Evolutionary conservation across 2,888 invertebrate species (phyloP).

Genomic region (Helicoverpa assulta): DNA sequence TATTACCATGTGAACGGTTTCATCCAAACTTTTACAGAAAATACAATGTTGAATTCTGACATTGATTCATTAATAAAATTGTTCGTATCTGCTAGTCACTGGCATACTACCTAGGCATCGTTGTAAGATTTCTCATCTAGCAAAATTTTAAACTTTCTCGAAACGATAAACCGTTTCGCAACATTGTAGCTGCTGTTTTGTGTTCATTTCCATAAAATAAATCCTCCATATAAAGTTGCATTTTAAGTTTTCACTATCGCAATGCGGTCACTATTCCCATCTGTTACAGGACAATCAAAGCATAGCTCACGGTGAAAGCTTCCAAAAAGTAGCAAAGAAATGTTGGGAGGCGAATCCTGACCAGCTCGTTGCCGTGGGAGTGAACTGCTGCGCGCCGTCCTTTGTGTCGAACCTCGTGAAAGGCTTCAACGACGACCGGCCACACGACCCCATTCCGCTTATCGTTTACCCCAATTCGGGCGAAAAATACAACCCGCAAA

Average conservation of each 20-base stretch:
- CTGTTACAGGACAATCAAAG: slow-evolving; percentile 84
- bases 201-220: slow-evolving; percentile 20
- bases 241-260: slow-evolving; percentile 16
- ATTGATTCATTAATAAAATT: background rate
- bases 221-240: background rate
- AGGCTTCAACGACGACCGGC: slow-evolving; percentile 87
- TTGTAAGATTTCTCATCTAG: slow-evolving; percentile 29
- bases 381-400: slow-evolving; percentile 94
- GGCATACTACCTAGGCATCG: slow-evolving; percentile 8
- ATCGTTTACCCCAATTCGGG: slow-evolving; percentile 98
- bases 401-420: slow-evolving; percentile 81
- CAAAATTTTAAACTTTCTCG: slow-evolving; percentile 43
- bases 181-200: slow-evolving; percentile 34
- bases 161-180: slow-evolving; percentile 44
- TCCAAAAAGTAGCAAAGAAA: slow-evolving; percentile 92
- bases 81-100: slow-evolving; percentile 13
- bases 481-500: slow-evolving; percentile 93
- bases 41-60: background rate
- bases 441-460: slow-evolving; percentile 91
- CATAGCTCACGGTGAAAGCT: slow-evolving; percentile 95
- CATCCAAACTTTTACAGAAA: background rate
- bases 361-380: slow-evolving; percentile 95
- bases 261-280: slow-evolving; percentile 14
- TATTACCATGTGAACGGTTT: slow-evolving; percentile 2
- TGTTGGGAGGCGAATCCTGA: slow-evolving; percentile 93